These are phyloP conservation scores for Venturia canescens DNA, from an alignment of 1,140 invertebrate species.

Conservation along the genomic window DNA sequence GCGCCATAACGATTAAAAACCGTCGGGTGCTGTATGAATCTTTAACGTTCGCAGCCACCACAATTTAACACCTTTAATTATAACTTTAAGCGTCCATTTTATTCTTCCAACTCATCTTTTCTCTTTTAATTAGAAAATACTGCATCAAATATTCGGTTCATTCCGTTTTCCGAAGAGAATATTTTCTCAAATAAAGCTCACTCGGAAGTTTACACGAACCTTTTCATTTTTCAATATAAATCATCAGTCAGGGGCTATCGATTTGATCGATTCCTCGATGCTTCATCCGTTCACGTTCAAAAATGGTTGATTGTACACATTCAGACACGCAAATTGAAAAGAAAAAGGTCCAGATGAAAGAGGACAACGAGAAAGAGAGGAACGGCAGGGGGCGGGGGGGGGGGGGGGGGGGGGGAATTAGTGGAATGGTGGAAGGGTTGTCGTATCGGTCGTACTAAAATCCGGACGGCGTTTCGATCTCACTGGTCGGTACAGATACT, in stretches of 20 bases:
- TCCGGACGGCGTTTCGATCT: constrained; percentile 7
- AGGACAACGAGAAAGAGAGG: constrained; percentile 1
- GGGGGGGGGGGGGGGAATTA: neutral
- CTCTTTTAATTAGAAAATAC: neutral
- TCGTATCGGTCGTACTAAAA: constrained; percentile 8
- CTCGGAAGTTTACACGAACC: too few relatives aligned
- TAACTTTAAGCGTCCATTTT: too few relatives aligned
- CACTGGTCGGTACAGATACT: neutral
- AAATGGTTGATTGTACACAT: neutral
- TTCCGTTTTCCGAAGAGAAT: neutral
- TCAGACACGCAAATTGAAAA: too few relatives aligned
- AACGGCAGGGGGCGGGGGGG: neutral
- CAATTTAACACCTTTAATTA: too few relatives aligned
- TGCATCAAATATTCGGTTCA: neutral
- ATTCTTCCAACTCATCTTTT: too few relatives aligned
- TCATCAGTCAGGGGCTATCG: neutral
- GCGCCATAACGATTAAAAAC: neutral
- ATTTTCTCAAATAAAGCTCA: too few relatives aligned
- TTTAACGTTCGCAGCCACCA: too few relatives aligned
- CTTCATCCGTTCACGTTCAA: neutral
- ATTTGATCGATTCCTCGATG: neutral
- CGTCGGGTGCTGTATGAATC: neutral
- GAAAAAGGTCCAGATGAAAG: too few relatives aligned
- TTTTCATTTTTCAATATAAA: neutral
- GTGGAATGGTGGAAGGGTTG: constrained; percentile 10